Percentiles rank a stretch among this genome's conserved stretches.
Evolutionary conservation across 2,797 vertebrate genomes (phyloP).

Genomic region (Pangasius mekongensis): DNA sequence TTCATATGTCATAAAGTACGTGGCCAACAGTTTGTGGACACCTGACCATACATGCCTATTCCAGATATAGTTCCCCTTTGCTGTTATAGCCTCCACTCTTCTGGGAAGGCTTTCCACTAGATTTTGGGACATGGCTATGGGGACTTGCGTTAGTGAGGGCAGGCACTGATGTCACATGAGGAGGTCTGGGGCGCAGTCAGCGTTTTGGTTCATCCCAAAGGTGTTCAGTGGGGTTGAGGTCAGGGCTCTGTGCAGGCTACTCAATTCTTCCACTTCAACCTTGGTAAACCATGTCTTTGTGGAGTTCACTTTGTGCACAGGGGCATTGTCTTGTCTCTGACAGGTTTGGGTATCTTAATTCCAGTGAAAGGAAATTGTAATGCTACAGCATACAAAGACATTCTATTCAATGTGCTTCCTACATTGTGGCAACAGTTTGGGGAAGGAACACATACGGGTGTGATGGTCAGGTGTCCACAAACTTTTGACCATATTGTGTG

Average conservation of each 20-base stretch:
- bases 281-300: not conserved
- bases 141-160: not conserved
- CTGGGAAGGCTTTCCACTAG: not conserved
- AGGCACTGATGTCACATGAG: not conserved
- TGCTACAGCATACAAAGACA: not conserved
- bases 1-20: not conserved
- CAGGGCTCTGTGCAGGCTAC: not conserved
- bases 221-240: not conserved
- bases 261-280: not conserved
- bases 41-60: not conserved
- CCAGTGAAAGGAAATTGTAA: not conserved
- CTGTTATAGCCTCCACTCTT: not conserved
- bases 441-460: too few species aligned
- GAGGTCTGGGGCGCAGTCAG: not conserved
- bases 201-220: not conserved
- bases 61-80: not conserved
- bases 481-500: not conserved
- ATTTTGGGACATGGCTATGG: not conserved
- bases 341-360: not conserved
- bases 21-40: not conserved
- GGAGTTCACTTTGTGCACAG: not conserved
- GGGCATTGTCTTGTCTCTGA: not conserved
- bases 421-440: not conserved
- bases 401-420: not conserved
- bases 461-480: not conserved